Evolutionary conservation across 2,113 vertebrate species (phyloP).

Genomic region (Calidris pugnax): DNA sequence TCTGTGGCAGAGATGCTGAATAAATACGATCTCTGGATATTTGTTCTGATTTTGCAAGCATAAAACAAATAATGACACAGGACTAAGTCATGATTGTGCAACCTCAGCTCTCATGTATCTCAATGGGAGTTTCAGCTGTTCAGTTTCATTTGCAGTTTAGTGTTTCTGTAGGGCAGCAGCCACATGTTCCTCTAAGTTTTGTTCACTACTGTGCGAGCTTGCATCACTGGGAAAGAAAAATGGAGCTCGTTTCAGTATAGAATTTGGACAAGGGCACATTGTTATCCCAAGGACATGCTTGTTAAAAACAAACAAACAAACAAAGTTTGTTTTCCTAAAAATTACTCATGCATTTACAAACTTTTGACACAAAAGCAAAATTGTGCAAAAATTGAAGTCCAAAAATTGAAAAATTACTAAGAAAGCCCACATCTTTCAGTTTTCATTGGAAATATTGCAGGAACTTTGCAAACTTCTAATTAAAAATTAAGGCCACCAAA

Average conservation of each 20-base stretch:
- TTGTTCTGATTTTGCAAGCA: slow-evolving; percentile 43
- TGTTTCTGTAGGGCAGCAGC: slow-evolving; percentile 1
- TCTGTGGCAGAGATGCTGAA: neutral
- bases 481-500: neutral
- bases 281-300: neutral
- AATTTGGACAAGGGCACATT: neutral
- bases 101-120: neutral
- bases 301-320: too few relatives aligned
- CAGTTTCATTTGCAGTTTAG: neutral
- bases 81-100: slow-evolving; percentile 31
- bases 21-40: slow-evolving; percentile 6
- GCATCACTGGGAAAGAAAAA: neutral
- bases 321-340: neutral
- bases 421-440: neutral
- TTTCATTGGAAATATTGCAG: neutral
- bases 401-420: neutral
- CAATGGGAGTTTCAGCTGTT: neutral
- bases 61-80: neutral
- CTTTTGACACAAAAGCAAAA: neutral
- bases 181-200: neutral
- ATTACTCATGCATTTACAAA: neutral
- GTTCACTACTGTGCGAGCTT: neutral
- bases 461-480: neutral
- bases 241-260: rapidly evolving
- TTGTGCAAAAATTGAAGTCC: neutral